Conservation (phyloP, 2,797 vertebrate genomes). For the Cryptoprocta ferox region DNA sequence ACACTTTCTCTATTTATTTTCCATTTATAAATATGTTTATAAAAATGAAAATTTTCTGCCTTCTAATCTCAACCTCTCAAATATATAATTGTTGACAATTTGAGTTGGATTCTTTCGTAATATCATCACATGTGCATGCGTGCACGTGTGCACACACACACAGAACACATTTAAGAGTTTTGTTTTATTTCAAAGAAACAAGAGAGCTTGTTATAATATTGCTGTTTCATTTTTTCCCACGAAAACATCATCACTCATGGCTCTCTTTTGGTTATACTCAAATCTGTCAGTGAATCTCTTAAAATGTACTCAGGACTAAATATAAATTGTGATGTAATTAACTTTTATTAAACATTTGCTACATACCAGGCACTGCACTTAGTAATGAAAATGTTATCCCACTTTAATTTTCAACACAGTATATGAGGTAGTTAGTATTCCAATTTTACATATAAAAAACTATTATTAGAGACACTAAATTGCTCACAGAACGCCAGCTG, state of each 20-base stretch:
- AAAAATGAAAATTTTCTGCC: background rate
- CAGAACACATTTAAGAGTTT: background rate
- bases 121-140: accelerated
- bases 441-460: background rate
- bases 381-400: background rate
- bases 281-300: background rate
- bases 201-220: background rate
- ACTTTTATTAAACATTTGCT: background rate
- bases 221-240: background rate
- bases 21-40: background rate
- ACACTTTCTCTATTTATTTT: background rate
- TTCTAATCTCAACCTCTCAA: background rate
- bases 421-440: background rate
- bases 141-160: accelerated
- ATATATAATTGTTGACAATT: background rate
- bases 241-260: background rate
- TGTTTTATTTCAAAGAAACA: background rate
- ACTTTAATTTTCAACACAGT: slow-evolving; percentile 16
- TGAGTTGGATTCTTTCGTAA: background rate
- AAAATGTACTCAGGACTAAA: background rate
- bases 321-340: background rate
- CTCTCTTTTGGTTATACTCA: background rate
- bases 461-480: background rate
- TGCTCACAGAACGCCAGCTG: background rate
- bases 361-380: background rate